Conservation (phyloP, 2,888 invertebrate genomes). For the Anagyrus pseudococci region DNA sequence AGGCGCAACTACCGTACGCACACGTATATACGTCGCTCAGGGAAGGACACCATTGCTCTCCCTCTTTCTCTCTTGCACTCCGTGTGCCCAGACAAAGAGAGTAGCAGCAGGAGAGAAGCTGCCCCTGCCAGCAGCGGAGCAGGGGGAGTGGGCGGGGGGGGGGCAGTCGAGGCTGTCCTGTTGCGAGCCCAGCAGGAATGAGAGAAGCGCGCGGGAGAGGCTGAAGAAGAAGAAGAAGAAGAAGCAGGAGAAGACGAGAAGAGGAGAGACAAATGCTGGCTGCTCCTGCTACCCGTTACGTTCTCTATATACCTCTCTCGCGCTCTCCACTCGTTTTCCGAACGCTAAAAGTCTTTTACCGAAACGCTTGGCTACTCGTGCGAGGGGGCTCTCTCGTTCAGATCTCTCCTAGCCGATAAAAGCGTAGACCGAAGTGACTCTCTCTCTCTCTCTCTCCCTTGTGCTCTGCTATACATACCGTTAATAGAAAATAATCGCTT, state of each 20-base stretch:
- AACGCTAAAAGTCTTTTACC: slow-evolving; percentile 26
- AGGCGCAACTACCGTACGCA: slow-evolving; percentile 7
- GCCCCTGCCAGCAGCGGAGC: neutral
- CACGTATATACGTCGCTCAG: neutral
- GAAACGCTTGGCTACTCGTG: slow-evolving; percentile 17
- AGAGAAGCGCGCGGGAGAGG: too few species aligned
- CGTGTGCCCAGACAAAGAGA: slow-evolving; percentile 16
- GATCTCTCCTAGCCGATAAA: slow-evolving; percentile 16
- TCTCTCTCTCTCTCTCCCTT: neutral
- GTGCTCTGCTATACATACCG: slow-evolving; percentile 22
- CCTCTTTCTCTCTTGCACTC: neutral
- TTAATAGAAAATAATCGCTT: slow-evolving; percentile 36
- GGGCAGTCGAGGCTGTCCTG: neutral
- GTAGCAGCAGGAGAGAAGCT: slow-evolving; percentile 1
- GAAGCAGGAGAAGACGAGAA: slow-evolving; percentile 5
- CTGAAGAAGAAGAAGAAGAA: too few species aligned
- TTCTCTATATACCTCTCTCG: neutral
- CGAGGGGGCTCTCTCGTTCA: too few species aligned
- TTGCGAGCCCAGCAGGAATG: neutral
- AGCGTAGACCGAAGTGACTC: slow-evolving; percentile 8
- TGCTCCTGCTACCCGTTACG: slow-evolving; percentile 10
- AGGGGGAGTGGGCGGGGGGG: neutral
- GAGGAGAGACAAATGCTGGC: neutral
- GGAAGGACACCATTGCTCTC: slow-evolving; percentile 8
- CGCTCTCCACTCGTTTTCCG: too few species aligned